Evolutionary conservation across 2,888 invertebrate species (phyloP), one percentile per base, ranked within the genome.

Genomic region (Eilema depressum): DNA sequence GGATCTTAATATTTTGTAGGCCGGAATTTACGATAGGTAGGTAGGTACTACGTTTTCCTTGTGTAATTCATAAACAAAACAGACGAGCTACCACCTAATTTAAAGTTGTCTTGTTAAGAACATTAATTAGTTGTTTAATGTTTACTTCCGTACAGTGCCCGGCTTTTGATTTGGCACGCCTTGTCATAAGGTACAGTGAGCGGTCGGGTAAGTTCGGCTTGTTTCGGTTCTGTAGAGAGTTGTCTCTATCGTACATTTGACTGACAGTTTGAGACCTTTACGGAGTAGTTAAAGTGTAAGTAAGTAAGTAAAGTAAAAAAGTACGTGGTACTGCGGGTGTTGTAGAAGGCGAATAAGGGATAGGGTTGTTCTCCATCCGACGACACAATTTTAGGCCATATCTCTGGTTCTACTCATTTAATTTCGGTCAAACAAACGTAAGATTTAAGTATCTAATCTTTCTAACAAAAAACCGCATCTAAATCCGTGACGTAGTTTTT

Each of bases 31-130:
- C n/a, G 8, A n/a, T 53, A n/a, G n/a, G n/a, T n/a, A n/a, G n/a
- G n/a, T n/a, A n/a, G n/a, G n/a, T n/a, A n/a, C n/a, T 10, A 53
- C n/a, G 53, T 47, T 20, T 53, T n/a, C n/a, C 53, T 53, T 53
- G 20, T 53, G 20, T n/a, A 20, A 53, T 53, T 53, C n/a, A 53
- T 53, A n/a, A 53, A 53, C 53, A n/a, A 53, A 53, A 53, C 53
- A 53, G n/a, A 53, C 53, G 53, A 53, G 53, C 53, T 53, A n/a
- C 53, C 53, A 53, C n/a, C 53, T 53, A 53, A 53, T 53, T 53
- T 53, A 53, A 20, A 53, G 10, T 53, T 53, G 53, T n/a, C 47
- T 47, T 47, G 47, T 47, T 47, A 53, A 53, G 53, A 53, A 53
- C 53, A 53, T 53, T 53, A 53, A 53, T 53, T 53, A 53, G 53